phyloP scores from a whole-genome alignment of 2,888 invertebrate genomes.

The Dyspetes luteomarginatus region DNA sequence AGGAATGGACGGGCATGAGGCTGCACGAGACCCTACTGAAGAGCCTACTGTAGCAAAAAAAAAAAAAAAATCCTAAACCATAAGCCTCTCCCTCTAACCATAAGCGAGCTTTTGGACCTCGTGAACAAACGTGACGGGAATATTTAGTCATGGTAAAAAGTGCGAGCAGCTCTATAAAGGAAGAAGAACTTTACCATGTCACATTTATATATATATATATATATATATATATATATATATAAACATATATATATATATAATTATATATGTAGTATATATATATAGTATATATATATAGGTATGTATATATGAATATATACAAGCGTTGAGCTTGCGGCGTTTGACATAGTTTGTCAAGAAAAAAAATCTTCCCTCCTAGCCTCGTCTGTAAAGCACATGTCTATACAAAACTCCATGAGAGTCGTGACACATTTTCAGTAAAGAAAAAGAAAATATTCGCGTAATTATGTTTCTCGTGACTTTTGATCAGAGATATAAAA shows the following conservation, averaged over 20 bases:
- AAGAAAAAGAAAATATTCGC: constrained; percentile 7
- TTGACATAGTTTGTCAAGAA: constrained; percentile 42
- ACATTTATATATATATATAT: constrained; percentile 2
- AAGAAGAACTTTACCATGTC: constrained; percentile 23
- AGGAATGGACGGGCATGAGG: constrained; percentile 35
- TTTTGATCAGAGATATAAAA: constrained; percentile 44
- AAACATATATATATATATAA: not conserved
- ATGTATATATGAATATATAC: not conserved
- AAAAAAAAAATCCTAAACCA: constrained; percentile 36
- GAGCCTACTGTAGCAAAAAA: constrained; percentile 16
- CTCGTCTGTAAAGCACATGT: no score
- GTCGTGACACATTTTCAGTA: not conserved
- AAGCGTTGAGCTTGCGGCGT: not conserved
- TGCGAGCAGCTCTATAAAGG: constrained; percentile 15
- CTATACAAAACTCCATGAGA: not conserved
- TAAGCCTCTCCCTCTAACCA: constrained; percentile 52
- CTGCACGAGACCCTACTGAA: constrained; percentile 19
- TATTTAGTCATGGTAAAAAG: constrained; percentile 48
- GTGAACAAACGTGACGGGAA: constrained; percentile 62
- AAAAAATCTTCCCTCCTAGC: constrained; percentile 13
- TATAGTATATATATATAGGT: not conserved
- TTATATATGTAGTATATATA: not conserved
- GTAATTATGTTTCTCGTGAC: constrained; percentile 6
- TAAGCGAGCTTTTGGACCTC: constrained; percentile 47
- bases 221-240: not conserved